Base-by-base conservation (phyloP, 1,140 invertebrate genomes). In the Drosophila pseudoananassae region DNA sequence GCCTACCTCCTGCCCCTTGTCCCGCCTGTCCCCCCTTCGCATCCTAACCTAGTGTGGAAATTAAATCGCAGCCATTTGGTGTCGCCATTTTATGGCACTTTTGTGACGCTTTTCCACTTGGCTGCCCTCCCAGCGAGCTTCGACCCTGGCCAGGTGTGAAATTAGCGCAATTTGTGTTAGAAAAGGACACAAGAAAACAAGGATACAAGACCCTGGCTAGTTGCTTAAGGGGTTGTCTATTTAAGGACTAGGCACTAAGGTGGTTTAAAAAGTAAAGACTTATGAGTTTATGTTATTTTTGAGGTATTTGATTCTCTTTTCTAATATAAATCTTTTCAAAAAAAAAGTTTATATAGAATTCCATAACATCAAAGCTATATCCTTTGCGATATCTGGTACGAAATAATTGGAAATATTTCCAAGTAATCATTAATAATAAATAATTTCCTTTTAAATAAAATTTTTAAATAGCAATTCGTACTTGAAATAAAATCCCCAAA, bases 41-140 rank as follows among this genome's bases (percentile, higher is more conserved):
- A 14, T 4, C n/a, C 14, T 8, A 7, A 7, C 40, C 15, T 14
- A 23, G 51, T 40, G 69, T 73, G 31, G 76, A 76, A 74, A 83
- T 76, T 80, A 80, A 85, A 76, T 84, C 63, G 70, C 66, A 55
- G 61, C 59, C 75, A 83, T 70, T 83, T 78, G 64, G 79, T 60
- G 77, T 74, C 61, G 66, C 73, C 81, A 81, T 84, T 84, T 85
- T 65, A 76, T 76, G 72, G 76, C 76, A 85, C 71, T 76, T 76
- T 71, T 80, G 76, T 45, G 59, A 68, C 56, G 76, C 72, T 59
- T 70, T 76, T 80, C 61, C 65, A 70, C 63, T 59, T 75, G 70
- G 64, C 54, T 40, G 52, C 55, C 49, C 20, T 52, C 33, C 36
- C 17, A 43, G 63, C 15, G 59, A 51, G 46, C 45, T 64, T 15